Conservation (phyloP, 2,797 vertebrate species). For the Clarias pachynema region DNA sequence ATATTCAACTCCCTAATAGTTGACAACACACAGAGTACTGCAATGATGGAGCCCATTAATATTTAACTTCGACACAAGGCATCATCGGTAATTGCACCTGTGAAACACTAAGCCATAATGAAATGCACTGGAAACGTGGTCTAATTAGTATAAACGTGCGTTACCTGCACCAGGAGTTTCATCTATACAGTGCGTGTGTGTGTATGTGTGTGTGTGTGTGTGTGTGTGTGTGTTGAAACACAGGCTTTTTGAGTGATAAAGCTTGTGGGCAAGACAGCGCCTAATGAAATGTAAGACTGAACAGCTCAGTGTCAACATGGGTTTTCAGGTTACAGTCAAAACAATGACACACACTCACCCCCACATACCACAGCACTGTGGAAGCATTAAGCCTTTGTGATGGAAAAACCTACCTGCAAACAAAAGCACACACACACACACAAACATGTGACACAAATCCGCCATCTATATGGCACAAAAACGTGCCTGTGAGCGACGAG, state of each 20-base stretch:
- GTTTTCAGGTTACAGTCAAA: slow-evolving; percentile 48
- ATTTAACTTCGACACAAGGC: slow-evolving; percentile 59
- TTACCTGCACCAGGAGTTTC: not conserved
- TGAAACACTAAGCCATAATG: slow-evolving; percentile 3
- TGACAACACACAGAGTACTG: slow-evolving; percentile 62
- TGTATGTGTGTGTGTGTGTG: slow-evolving; percentile 1
- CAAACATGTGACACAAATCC: not conserved
- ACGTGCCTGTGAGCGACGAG: not conserved
- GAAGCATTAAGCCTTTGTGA: slow-evolving; percentile 14
- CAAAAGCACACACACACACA: slow-evolving; percentile 17
- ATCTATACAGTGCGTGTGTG: not conserved
- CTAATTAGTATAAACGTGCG: slow-evolving; percentile 10
- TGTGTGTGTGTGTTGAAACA: slow-evolving; percentile 22
- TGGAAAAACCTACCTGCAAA: slow-evolving; percentile 9
- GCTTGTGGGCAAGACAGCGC: slow-evolving; percentile 46
- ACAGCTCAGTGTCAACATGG: slow-evolving; percentile 48
- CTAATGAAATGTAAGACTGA: slow-evolving; percentile 50
- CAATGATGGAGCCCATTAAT: slow-evolving; percentile 73
- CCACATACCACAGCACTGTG: slow-evolving; percentile 8
- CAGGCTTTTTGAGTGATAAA: slow-evolving; percentile 36
- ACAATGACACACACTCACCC: slow-evolving; percentile 37
- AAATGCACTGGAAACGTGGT: not conserved
- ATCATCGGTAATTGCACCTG: slow-evolving; percentile 24
- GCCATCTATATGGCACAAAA: not conserved
- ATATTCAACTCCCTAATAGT: slow-evolving; percentile 40